phyloP scores from a whole-genome alignment of 2,113 vertebrate genomes.

The Boulengeromyrus knoepffleri region DNA sequence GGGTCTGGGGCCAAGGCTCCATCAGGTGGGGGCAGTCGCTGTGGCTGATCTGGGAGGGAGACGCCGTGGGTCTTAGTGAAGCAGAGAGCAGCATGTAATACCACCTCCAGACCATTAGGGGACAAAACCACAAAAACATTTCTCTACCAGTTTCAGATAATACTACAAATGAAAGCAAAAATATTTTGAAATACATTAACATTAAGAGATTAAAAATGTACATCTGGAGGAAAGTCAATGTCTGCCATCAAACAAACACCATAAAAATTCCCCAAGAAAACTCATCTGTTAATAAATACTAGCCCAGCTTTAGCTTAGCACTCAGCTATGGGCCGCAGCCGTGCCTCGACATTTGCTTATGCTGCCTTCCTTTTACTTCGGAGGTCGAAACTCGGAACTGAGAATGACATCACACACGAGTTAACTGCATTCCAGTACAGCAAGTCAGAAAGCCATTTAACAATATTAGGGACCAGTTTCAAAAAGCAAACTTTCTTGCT shows the following conservation, averaged over 20 bases:
- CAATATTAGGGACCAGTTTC: no score
- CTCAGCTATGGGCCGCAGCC: no score
- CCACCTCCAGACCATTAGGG: background rate
- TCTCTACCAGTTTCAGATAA: background rate
- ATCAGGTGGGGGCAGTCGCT: slow-evolving; percentile 57
- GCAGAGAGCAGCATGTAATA: background rate
- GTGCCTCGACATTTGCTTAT: no score
- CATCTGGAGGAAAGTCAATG: background rate
- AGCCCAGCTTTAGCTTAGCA: no score
- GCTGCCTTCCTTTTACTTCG: no score
- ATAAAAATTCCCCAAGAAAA: background rate
- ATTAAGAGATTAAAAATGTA: background rate
- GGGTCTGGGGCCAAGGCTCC: slow-evolving; percentile 57
- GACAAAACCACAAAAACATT: background rate
- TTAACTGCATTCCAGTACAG: no score
- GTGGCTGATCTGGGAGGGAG: slow-evolving; percentile 73
- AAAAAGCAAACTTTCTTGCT: no score
- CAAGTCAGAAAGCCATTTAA: no score
- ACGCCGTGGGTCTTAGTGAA: background rate
- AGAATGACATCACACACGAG: no score
- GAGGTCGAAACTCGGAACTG: no score
- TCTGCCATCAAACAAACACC: background rate
- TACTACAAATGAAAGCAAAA: background rate
- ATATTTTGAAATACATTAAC: background rate
- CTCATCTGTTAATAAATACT: no score